These are phyloP conservation scores for Gymnoscopelus microlampas DNA, from an alignment of 2,797 vertebrate genomes.

Conservation along the genomic window DNA sequence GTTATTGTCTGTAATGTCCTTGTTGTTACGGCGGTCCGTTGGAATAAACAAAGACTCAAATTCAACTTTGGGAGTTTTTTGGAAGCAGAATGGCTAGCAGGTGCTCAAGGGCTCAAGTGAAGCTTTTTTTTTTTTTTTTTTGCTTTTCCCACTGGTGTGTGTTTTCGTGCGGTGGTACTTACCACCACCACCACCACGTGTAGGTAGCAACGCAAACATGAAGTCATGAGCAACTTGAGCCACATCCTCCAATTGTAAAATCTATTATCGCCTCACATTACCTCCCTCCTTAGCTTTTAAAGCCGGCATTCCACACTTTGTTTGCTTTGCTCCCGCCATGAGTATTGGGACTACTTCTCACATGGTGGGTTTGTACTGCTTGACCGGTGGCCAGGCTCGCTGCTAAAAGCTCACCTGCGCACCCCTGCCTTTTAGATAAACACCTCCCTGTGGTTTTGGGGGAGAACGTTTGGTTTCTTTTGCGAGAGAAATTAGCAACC, in stretches of 20 bases:
- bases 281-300: neutral
- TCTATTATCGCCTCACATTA: constrained; percentile 5
- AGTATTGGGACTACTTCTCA: constrained; percentile 20
- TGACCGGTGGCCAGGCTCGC: constrained; percentile 35
- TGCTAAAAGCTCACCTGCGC: constrained; percentile 43
- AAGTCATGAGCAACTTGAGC: neutral
- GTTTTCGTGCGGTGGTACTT: no score
- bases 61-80: no score
- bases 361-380: constrained; percentile 36
- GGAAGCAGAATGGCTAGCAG: no score
- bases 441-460: constrained; percentile 36
- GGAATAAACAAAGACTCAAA: no score
- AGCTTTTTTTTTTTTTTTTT: no score
- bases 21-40: no score
- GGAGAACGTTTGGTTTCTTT: constrained; percentile 12
- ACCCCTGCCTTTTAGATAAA: constrained; percentile 18
- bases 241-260: constrained; percentile 8
- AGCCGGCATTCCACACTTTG: constrained; percentile 8
- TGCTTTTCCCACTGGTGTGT: no score
- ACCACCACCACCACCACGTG: neutral
- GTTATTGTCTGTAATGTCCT: no score
- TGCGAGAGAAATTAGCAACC: no score
- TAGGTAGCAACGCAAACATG: neutral
- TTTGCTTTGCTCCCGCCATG: constrained; percentile 9
- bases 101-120: no score